A percentile compares a stretch with the other conserved stretches of the same genome.
Evolutionary conservation across 2,888 invertebrate genomes (phyloP).

Genomic region (Ophion costatus): DNA sequence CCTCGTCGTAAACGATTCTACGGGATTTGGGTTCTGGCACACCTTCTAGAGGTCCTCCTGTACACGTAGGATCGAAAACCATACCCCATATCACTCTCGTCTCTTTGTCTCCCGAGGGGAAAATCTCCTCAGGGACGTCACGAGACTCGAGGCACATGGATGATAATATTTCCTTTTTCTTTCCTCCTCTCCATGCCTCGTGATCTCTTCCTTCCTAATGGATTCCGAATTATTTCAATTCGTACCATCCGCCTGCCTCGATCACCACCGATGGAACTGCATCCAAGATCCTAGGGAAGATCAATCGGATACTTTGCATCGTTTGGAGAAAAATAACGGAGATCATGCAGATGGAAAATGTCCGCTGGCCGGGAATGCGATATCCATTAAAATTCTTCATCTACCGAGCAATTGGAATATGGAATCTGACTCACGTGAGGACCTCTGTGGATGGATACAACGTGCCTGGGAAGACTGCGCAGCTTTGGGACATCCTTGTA

Average conservation of each 20-base stretch:
- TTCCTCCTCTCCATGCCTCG: conserved; percentile 4
- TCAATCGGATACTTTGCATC: neutral
- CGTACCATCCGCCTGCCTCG: conserved; percentile 3
- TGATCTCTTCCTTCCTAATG: conserved; percentile 52
- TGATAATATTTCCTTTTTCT: conserved; percentile 53
- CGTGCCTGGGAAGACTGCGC: no score
- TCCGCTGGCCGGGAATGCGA: no score
- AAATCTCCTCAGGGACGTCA: conserved; percentile 53
- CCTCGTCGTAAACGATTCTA: conserved; percentile 52
- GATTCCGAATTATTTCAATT: conserved; percentile 52
- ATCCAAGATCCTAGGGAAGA: neutral
- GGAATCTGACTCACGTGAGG: no score
- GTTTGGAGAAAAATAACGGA: no score
- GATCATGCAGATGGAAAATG: no score
- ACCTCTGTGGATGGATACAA: no score
- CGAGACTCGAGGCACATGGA: conserved; percentile 16
- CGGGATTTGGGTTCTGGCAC: conserved; percentile 49
- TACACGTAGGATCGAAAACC: conserved; percentile 35
- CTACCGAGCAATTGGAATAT: no score
- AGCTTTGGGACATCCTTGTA: neutral
- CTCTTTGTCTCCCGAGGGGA: conserved; percentile 44
- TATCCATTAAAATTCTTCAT: no score
- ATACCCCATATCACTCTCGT: conserved; percentile 17
- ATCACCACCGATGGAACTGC: conserved; percentile 34
- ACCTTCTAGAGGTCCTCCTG: conserved; percentile 54